Base-by-base conservation (phyloP, 2,797 vertebrate genomes). In the Anguilla pacifica region DNA sequence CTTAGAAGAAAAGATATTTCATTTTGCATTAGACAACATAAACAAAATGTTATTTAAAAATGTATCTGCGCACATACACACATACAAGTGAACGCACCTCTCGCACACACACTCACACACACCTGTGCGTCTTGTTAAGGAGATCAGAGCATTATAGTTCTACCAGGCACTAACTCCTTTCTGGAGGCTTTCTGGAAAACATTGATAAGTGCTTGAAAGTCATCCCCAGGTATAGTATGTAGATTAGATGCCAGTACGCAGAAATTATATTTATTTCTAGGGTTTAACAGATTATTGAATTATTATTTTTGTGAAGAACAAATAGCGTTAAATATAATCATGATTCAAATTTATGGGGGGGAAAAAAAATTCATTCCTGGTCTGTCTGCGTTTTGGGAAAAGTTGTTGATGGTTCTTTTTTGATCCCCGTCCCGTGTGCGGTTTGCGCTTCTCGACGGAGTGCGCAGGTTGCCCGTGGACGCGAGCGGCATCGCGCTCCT, bases 401-500 rank as follows among this genome's bases (percentile, higher is more conserved):
- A 74, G n/a, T 35, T 13, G 9, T 35, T 13, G 70, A 15, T 35
- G 3, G 19, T 53, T 55, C 11, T 55, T 83, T 17, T 49, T 22
- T 1, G 43, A 83, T 70, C 64, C 82, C 6, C 0, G 28, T 43
- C 53, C 39, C n/a, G 43, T 15, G 64, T 10, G 43, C 25, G 67
- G 2, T 64, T 31, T 51, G 79, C 51, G 19, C 43, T 25, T 82
- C 43, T 19, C 22, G 35, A 19, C 72, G 84, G 89, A 57, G 85
- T 85, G 91, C 86, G 91, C 86, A 94, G 93, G 92, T 93, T 93
- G 89, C 92, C 82, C 49, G n/a, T 39, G 57, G 91, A 93, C 53
- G 94, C 95, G 87, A 89, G 87, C 0, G 94, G 95, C 90, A 95
- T 96, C 92, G 92, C 91, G 46, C 86, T 94, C 87, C 93, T 95